Conservation (phyloP, 2,888 invertebrate species). For the Diogma glabrata region DNA sequence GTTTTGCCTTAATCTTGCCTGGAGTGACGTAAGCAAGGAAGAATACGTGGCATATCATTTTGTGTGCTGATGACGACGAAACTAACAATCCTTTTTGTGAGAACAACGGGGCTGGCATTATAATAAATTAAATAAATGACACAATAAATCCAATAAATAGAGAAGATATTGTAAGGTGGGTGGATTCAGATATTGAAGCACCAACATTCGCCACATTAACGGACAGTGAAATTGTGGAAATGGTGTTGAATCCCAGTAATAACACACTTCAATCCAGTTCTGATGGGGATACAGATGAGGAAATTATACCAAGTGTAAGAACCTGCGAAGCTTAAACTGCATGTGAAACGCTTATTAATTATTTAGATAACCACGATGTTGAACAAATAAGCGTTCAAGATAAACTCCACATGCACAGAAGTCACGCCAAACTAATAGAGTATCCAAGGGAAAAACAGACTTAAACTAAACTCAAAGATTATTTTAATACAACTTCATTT, state of each 20-base stretch:
- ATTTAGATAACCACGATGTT: neutral
- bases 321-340: neutral
- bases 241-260: neutral
- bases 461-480: no score
- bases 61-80: neutral
- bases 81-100: neutral
- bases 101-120: neutral
- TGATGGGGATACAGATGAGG: neutral
- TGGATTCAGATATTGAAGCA: neutral
- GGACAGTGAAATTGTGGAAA: neutral
- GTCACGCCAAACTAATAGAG: no score
- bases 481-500: no score
- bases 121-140: neutral
- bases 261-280: neutral
- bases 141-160: neutral
- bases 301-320: neutral
- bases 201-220: neutral
- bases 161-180: neutral
- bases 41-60: neutral
- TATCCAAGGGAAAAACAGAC: no score
- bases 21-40: conserved; percentile 1
- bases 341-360: conserved; percentile 1
- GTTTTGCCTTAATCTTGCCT: neutral
- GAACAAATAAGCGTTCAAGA: no score
- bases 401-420: no score